These are phyloP conservation scores for Caprella mutica DNA, from an alignment of 2,888 invertebrate genomes.

Conservation along the genomic window DNA sequence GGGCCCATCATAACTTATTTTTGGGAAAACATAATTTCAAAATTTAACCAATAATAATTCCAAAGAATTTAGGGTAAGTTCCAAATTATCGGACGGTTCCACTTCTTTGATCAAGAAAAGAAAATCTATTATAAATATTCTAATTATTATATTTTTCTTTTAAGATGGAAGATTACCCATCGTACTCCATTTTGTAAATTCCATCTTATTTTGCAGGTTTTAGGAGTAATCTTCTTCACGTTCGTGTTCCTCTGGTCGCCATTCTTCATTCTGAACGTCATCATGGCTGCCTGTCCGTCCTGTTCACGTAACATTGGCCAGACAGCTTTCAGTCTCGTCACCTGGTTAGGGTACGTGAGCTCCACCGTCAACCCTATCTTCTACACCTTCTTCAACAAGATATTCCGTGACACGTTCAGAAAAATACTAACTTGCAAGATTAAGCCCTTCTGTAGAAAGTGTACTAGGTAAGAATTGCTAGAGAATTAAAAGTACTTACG, in stretches of 20 bases:
- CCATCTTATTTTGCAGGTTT: conserved; percentile 45
- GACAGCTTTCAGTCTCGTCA: conserved; percentile 69
- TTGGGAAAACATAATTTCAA: too few relatives aligned
- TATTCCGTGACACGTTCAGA: conserved; percentile 80
- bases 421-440: conserved; percentile 65
- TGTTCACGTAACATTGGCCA: conserved; percentile 60
- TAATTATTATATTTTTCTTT: too few relatives aligned
- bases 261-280: conserved; percentile 78
- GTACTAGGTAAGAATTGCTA: too few relatives aligned
- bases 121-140: too few relatives aligned
- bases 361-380: conserved; percentile 93
- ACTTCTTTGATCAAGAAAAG: too few relatives aligned
- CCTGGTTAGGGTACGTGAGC: conserved; percentile 88
- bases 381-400: conserved; percentile 90
- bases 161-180: too few relatives aligned
- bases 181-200: too few relatives aligned
- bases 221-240: conserved; percentile 87
- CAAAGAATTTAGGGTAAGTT: too few relatives aligned
- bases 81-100: too few relatives aligned
- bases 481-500: too few relatives aligned
- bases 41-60: too few relatives aligned
- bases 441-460: conserved; percentile 51
- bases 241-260: conserved; percentile 94
- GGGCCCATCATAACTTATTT: too few relatives aligned
- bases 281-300: conserved; percentile 68